Base-by-base conservation (phyloP, 2,113 vertebrate species). In the Alosa alosa region DNA sequence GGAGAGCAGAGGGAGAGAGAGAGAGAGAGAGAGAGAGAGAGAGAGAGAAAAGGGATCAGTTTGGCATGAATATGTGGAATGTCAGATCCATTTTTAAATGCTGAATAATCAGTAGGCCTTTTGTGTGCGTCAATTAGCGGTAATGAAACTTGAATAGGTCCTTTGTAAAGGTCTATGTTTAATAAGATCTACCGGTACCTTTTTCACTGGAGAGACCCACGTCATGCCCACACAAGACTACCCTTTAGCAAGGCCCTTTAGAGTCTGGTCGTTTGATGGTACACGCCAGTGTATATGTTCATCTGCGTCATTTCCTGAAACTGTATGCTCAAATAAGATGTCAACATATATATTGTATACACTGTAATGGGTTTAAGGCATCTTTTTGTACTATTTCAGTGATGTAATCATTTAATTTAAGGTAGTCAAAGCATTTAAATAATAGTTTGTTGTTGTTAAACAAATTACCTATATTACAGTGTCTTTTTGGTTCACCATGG, bases 71-170 rank as follows among this genome's bases (percentile, higher is more conserved):
- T 60, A 83, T 36, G 36, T 91, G 82, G 46, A 90, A 93, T 89
- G 89, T 92, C 89, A 88, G 89, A 88, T 91, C 88, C 87, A 86
- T 86, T 90, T 91, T 92, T 90, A 39, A 78, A 39, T 5, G 31
- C 72, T 78, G 72, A 78, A 78, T 78, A 78, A 41, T 78, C 72
- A 31, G 36, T 39, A 90, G 90, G 90, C 84, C 87, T 90, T 93
- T 93, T 93, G 89, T 94, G 90, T 92, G 90, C 87, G 89, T 93
- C 89, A 90, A 88, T 92, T 92, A 93, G 92, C 88, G 89, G 89
- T 88, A 87, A 89, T 89, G 84, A 89, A 92, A 90, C 84, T 89
- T 91, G 87, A 93, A 94, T 89, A 90, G 89, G 90, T 86, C 90
- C 85, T 90, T 93, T 93, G 90, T 92, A 88, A 91, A 81, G 87